phyloP scores from a whole-genome alignment of 1,140 invertebrate genomes.

The Leguminivora glycinivorella region DNA sequence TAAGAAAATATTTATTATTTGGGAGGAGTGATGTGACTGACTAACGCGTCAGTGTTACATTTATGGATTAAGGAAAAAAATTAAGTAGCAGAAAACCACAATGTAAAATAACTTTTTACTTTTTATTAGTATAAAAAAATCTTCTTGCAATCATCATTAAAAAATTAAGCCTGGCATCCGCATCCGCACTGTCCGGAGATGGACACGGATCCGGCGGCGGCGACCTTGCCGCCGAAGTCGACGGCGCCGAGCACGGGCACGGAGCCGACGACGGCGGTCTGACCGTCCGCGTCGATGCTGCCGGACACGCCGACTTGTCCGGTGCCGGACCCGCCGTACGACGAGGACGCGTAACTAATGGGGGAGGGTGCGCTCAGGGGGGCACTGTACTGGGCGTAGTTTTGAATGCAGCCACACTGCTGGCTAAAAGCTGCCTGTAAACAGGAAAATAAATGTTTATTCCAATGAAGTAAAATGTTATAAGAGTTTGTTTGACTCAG shows the following conservation, averaged over 20 bases:
- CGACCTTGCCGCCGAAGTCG: slow-evolving; percentile 44
- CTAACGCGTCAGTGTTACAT: no score
- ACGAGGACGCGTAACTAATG: neutral
- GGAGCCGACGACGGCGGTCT: slow-evolving; percentile 44
- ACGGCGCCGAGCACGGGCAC: slow-evolving; percentile 52
- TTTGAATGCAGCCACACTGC: neutral
- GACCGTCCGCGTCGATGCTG: slow-evolving; percentile 47
- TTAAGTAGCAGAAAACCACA: no score
- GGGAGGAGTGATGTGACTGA: no score
- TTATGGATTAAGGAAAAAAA: no score
- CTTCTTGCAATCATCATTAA: no score
- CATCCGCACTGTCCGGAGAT: slow-evolving; percentile 46
- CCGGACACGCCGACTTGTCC: slow-evolving; percentile 31
- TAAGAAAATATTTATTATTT: no score
- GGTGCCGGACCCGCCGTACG: slow-evolving; percentile 41
- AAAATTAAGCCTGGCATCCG: slow-evolving; percentile 19
- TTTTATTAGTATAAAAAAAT: no score
- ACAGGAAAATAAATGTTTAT: no score
- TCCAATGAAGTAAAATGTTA: neutral
- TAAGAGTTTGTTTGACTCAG: neutral
- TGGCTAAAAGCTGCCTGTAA: neutral
- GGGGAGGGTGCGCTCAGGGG: neutral
- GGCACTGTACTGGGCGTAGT: neutral
- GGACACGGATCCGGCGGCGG: slow-evolving; percentile 48
- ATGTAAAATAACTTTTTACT: no score